phyloP scores from a whole-genome alignment of 2,797 vertebrate species.

The Poecile montanus region DNA sequence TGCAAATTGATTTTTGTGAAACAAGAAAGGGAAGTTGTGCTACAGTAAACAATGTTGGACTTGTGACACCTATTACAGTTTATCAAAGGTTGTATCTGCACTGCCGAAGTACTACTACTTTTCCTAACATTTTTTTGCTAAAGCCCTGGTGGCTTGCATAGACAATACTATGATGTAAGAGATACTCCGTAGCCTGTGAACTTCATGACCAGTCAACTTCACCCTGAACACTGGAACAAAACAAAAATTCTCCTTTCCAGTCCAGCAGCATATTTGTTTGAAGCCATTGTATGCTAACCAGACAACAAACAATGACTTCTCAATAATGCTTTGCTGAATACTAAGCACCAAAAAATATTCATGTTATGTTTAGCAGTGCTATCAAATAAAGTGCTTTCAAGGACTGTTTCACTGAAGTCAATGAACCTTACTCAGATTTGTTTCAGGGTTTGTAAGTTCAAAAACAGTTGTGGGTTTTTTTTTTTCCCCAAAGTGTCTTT shows the following conservation, averaged over 20 bases:
- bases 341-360: neutral
- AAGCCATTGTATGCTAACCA: neutral
- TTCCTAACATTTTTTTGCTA: neutral
- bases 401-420: neutral
- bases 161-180: neutral
- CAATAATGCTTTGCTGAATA: neutral
- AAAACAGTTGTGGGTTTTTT: rapidly evolving
- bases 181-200: neutral
- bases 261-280: neutral
- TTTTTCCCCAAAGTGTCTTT: neutral
- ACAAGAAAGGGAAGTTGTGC: neutral
- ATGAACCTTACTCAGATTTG: neutral
- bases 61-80: neutral
- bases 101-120: neutral
- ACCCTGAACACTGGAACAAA: neutral
- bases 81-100: neutral
- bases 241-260: neutral
- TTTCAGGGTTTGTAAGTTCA: neutral
- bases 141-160: neutral
- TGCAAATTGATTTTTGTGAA: neutral
- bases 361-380: neutral
- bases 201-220: neutral
- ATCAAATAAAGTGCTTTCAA: constrained; percentile 4
- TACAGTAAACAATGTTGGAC: neutral
- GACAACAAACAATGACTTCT: constrained; percentile 25